Base-by-base conservation (phyloP, 2,888 invertebrate genomes). In the Thereva unica region DNA sequence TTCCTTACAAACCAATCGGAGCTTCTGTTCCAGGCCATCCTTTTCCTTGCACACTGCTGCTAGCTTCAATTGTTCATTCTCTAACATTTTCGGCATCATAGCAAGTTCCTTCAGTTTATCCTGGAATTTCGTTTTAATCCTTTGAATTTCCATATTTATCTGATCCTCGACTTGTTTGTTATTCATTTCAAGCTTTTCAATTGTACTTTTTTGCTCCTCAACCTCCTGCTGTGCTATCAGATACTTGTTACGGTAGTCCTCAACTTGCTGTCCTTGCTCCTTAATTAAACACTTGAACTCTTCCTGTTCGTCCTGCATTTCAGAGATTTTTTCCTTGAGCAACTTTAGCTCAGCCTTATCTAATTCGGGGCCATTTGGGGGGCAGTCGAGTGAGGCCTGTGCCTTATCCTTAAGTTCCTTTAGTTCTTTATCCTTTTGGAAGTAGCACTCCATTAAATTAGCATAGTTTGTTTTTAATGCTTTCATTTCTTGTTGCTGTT, bases 381-480 rank as follows among this genome's bases (percentile, higher is more conserved):
- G 47, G 44, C 44, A 34, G 3, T 53, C 44, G 7, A 44, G 5
- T 37, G 12, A 57, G 1, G 52, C 42, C 34, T 67, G 55, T 5
- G 52, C 38, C 34, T 56, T 65, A 4, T 67, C 41, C 34, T 61
- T 54, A 10, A 67, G 9, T n/a, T 78, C 76, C 55, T 78, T 78
- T 55, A 78, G 72, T 68, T 80, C 75, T 38, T 73, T 75, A 50
- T 80, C 78, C 69, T 79, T 80, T 41, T 75, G 75, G 59, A 74
- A 73, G 66, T 73, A 78, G 55, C 77, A 77, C 0, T 74, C 73
- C 5, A 80, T 64, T 9, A 80, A 72, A 41, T 76, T 73, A 6
- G 76, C 73, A 56, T 79, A 80, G 66, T 78, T 78, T 7, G 76
- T 75, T 69, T 78, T 80, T 54, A 80, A 72, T 54, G 76, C 76